Conservation (phyloP, 2,113 vertebrate species). For the Gila orcuttii region DNA sequence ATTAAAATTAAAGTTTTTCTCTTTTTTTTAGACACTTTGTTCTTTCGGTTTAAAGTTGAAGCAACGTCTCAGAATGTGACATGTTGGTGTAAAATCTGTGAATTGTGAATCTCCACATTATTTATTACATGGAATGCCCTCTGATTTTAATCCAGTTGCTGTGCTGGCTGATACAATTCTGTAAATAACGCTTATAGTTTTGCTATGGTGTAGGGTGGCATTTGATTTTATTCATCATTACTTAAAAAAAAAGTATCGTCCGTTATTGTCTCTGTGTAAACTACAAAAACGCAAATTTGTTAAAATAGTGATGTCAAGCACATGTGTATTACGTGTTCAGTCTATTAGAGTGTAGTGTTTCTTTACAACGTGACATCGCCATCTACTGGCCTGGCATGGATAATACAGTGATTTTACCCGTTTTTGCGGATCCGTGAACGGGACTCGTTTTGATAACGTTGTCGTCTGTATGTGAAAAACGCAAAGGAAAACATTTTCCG, state of each 20-base stretch:
- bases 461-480: no score
- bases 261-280: no score
- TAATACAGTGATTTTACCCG: no score
- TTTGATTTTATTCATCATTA: neutral
- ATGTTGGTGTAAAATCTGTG: neutral
- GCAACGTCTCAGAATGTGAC: neutral
- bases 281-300: no score
- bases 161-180: neutral
- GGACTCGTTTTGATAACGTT: no score
- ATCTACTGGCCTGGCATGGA: no score
- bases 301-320: no score
- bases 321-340: no score
- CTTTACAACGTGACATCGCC: no score
- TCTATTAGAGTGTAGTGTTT: no score
- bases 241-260: neutral
- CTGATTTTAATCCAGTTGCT: neutral
- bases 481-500: no score
- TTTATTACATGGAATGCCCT: neutral
- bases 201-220: neutral
- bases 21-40: neutral
- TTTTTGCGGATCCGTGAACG: no score
- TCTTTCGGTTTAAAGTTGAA: neutral
- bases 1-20: neutral
- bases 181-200: neutral
- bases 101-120: neutral